Percentiles rank a stretch among this genome's conserved stretches.
Evolutionary conservation across 30 jellyfish, hydroid and myxozoan species (phyloP).

Genomic region (Aurelia aurita complex sp. Pacific): DNA sequence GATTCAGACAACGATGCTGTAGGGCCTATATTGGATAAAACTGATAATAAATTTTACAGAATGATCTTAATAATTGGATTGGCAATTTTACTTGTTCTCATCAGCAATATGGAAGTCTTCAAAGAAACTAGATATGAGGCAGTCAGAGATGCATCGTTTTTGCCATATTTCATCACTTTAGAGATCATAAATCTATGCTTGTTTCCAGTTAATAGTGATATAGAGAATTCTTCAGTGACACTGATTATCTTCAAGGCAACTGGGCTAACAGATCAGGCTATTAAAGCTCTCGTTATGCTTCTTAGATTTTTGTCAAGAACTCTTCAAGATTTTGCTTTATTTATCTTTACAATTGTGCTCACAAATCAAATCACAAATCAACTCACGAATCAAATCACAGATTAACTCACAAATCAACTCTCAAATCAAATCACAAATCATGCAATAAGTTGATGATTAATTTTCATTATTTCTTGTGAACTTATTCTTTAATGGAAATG

Average conservation of each 20-base stretch:
- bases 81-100: conserved; percentile 39
- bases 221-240: not conserved
- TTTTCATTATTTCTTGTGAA: too few species aligned
- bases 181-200: conserved; percentile 16
- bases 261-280: conserved; percentile 6
- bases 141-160: conserved; percentile 25
- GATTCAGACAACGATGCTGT: too few species aligned
- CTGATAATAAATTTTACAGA: conserved; percentile 12
- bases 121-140: conserved; percentile 17
- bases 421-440: not conserved
- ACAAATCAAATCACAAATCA: not conserved
- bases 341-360: conserved; percentile 39
- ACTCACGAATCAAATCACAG: too few species aligned
- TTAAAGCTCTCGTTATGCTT: not conserved
- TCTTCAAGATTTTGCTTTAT: conserved; percentile 44
- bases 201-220: conserved; percentile 17
- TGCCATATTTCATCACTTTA: conserved; percentile 44
- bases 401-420: too few species aligned
- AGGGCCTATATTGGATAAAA: too few species aligned
- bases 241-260: not conserved
- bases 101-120: conserved; percentile 15
- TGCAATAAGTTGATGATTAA: too few species aligned
- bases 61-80: conserved; percentile 13
- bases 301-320: conserved; percentile 5
- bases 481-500: too few species aligned